Evolutionary conservation across 2,888 invertebrate species (phyloP).

Genomic region (Pediacus dermestoides): DNA sequence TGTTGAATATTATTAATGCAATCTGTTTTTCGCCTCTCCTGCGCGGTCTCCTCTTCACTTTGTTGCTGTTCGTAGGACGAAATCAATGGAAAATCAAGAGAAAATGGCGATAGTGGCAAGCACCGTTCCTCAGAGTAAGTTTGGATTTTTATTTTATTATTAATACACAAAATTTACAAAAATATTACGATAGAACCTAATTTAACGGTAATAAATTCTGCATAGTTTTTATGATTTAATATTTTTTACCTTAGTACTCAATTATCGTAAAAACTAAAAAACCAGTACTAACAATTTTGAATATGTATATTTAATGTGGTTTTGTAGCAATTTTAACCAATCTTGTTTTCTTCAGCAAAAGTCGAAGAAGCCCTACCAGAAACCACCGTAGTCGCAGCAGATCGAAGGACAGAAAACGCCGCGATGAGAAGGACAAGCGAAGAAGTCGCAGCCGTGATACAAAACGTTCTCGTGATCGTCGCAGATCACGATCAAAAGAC

Average conservation of each 20-base stretch:
- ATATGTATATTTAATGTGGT: too few relatives aligned
- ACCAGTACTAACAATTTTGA: too few relatives aligned
- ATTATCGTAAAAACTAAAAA: too few relatives aligned
- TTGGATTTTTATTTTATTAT: constrained; percentile 7
- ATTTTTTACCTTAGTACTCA: too few relatives aligned
- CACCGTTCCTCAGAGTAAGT: constrained; percentile 56
- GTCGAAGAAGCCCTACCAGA: constrained; percentile 18
- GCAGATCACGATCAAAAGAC: neutral
- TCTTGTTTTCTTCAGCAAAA: constrained; percentile 16
- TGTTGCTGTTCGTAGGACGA: constrained; percentile 55
- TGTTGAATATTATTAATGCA: constrained; percentile 52
- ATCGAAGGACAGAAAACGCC: constrained; percentile 29
- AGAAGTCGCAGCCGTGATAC: constrained; percentile 6
- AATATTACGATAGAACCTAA: too few relatives aligned
- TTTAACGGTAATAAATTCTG: too few relatives aligned
- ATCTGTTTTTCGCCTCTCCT: constrained; percentile 47
- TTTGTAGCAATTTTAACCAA: too few relatives aligned
- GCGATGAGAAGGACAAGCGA: too few relatives aligned
- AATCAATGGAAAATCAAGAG: constrained; percentile 53
- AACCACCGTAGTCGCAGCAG: constrained; percentile 28
- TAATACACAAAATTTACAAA: too few relatives aligned
- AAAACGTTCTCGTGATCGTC: constrained; percentile 5
- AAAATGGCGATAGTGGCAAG: constrained; percentile 57
- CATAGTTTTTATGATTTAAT: too few relatives aligned
- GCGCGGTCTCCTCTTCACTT: constrained; percentile 41